Base-by-base conservation (phyloP, 2,888 invertebrate species). In the Parnassius glacialis region DNA sequence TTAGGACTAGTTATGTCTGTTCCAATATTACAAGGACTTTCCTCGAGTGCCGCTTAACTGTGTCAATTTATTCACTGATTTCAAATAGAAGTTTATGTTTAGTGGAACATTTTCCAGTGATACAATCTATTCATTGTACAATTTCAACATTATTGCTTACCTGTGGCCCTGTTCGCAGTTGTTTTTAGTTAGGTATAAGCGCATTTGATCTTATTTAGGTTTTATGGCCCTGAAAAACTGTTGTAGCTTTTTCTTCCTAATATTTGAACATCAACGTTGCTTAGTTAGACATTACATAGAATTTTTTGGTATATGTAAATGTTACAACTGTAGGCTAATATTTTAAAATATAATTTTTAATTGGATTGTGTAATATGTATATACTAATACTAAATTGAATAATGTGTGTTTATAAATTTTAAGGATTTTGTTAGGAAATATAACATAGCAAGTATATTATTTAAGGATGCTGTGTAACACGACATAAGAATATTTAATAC, bases 231-330 rank as follows among this genome's bases (percentile, higher is more conserved):
- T 88, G 86, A 80, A 76, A 34, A 34, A 7, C 74, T 66, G 68
- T 71, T 65, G 1, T 51, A 25, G 82, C 84, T 87, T 83, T 87
- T 85, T 87, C 86, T 88, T 90, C 88, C 88, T 84, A 70, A 68
- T 65, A 69, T 73, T 72, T 34, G 7, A 34, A 7, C 34, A 7
- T 34, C 34, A 34, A 34, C 5, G 7, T 34, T 34, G 34, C 5
- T 25, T 25, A 7, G 7, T 25, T 25, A 25, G 25, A 25, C 25
- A 25, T 25, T 25, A 7, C 25, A 5, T 25, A 7, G 5, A 25
- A 7, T 25, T 3, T 25, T 25, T 25, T 25, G 25, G 7, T 25
- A 25, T 25, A 25, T 25, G 7, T 25, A 5, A 25, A 25, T 25
- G 5, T 25, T 7, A 25, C 0, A 25, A 25, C 0, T 7, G 25